phyloP scores from a whole-genome alignment of 2,797 vertebrate genomes.

The Apodemus agrarius region DNA sequence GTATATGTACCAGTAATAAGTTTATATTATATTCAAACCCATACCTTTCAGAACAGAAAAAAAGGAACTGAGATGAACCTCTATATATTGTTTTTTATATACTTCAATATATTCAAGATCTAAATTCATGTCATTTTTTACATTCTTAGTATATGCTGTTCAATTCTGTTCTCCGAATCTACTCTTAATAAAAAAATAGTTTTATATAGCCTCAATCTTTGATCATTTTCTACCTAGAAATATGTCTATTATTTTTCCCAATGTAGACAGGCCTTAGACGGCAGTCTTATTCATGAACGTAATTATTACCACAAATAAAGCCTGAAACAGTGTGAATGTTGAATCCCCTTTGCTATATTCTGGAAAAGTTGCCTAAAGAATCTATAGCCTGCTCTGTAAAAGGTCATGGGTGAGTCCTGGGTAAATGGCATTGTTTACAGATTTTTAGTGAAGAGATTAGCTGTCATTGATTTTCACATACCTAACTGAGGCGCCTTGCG shows the following conservation, averaged over 20 bases:
- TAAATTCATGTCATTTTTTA: conserved; percentile 70
- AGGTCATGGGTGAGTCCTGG: conserved; percentile 89
- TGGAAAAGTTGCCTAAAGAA: conserved; percentile 81
- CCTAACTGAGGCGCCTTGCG: conserved; percentile 90
- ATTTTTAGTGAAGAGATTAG: conserved; percentile 97
- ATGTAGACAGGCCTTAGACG: neutral
- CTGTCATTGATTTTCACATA: conserved; percentile 96
- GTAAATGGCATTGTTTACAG: conserved; percentile 97
- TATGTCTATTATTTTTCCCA: conserved; percentile 10
- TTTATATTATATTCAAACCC: conserved; percentile 23
- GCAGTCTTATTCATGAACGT: conserved; percentile 12
- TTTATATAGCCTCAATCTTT: conserved; percentile 32
- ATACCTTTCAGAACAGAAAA: neutral
- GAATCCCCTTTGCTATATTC: conserved; percentile 81
- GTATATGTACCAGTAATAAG: neutral
- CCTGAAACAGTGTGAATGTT: conserved; percentile 76
- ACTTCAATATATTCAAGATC: conserved; percentile 38
- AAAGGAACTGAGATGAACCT: neutral
- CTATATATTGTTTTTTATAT: conserved; percentile 63
- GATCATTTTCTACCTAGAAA: conserved; percentile 5
- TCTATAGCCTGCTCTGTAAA: conserved; percentile 84
- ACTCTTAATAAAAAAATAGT: conserved; percentile 58
- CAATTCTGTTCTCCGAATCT: neutral
- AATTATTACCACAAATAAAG: conserved; percentile 73
- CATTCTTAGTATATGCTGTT: conserved; percentile 62